A percentile compares a stretch with the other conserved stretches of the same genome.
phyloP scores from a whole-genome alignment of 92 coral and sea anemone species.

The Paragorgia papillata region DNA sequence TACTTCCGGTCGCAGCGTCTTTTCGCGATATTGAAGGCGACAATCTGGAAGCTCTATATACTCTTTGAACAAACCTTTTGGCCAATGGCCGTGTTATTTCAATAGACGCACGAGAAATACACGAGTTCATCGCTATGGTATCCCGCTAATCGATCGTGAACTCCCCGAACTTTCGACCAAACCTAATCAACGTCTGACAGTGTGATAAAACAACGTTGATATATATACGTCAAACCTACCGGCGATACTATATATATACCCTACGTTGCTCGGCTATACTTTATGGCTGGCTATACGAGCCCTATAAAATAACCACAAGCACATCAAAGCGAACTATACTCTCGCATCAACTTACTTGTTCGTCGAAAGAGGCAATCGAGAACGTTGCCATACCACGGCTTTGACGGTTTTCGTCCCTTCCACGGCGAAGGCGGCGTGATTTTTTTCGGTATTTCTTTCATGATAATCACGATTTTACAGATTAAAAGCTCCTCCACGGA shows the following conservation, averaged over 20 bases:
- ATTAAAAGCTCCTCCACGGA: neutral
- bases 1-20: neutral
- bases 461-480: neutral
- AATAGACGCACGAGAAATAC: neutral
- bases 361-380: neutral
- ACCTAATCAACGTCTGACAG: neutral
- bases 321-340: no score
- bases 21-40: neutral
- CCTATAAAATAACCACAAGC: no score
- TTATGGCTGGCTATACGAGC: no score
- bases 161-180: neutral
- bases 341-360: neutral
- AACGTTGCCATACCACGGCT: neutral
- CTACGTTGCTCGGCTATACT: no score
- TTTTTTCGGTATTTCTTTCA: neutral
- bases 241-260: no score
- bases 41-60: neutral
- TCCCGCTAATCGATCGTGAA: neutral
- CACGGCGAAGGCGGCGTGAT: neutral
- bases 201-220: no score
- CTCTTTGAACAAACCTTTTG: neutral
- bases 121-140: neutral
- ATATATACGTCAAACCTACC: no score
- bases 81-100: neutral
- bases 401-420: neutral